phyloP scores from a whole-genome alignment of 2,888 invertebrate genomes.

The Lasioglossum zephyrum region DNA sequence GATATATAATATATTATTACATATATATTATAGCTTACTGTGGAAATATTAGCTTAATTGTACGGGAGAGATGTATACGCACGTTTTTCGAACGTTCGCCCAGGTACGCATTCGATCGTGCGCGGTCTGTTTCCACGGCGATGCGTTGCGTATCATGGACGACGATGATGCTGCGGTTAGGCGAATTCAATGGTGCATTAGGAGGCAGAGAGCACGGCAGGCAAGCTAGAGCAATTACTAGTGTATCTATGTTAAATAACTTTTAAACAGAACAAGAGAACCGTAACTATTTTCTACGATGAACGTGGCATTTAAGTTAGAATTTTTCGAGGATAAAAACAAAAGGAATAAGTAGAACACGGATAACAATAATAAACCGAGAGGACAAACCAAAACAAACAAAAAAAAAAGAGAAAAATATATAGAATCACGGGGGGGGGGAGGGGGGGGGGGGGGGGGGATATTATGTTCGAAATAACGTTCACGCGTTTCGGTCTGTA shows the following conservation, averaged over 20 bases:
- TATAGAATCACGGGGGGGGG: neutral
- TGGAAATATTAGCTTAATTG: slow-evolving; percentile 34
- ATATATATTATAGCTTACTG: slow-evolving; percentile 19
- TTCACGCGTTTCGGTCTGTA: slow-evolving; percentile 13
- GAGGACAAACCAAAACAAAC: neutral
- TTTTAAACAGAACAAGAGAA: slow-evolving; percentile 25
- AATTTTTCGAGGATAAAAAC: neutral
- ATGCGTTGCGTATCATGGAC: slow-evolving; percentile 8
- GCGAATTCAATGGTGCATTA: slow-evolving; percentile 18
- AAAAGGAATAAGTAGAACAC: neutral
- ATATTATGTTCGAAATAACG: slow-evolving; percentile 19
- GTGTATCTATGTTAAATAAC: slow-evolving; percentile 34
- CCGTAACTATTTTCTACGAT: slow-evolving; percentile 53
- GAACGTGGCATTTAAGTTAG: slow-evolving; percentile 44
- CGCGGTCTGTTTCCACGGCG: slow-evolving; percentile 15
- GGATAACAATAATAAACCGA: neutral
- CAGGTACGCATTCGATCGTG: neutral
- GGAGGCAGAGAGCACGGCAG: slow-evolving; percentile 44
- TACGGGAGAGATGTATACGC: neutral
- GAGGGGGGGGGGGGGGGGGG: neutral
- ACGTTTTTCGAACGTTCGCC: neutral
- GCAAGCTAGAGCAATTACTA: slow-evolving; percentile 56
- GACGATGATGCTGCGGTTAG: slow-evolving; percentile 26
- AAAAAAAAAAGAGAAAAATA: neutral
- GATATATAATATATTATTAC: slow-evolving; percentile 12